Conservation (phyloP, 2,888 invertebrate species). For the Tinea trinotella region DNA sequence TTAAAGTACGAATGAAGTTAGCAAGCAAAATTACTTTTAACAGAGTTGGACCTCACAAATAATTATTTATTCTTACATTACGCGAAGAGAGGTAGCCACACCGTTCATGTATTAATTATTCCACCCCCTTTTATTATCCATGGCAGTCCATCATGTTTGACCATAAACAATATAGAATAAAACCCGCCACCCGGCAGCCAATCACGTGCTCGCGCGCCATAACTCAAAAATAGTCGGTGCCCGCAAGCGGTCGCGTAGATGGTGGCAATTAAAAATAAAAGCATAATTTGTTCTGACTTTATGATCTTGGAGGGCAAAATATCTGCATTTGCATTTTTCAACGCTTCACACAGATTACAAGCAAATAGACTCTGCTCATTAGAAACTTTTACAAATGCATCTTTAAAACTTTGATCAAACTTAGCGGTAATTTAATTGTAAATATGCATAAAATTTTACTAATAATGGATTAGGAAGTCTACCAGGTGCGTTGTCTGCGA, state of each 20-base stretch:
- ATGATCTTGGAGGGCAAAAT: constrained; percentile 42
- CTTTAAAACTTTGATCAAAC: too few species aligned
- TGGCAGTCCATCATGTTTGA: constrained; percentile 13
- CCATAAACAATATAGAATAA: constrained; percentile 18
- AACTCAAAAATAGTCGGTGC: constrained; percentile 56
- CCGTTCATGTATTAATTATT: constrained; percentile 7
- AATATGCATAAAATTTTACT: too few species aligned
- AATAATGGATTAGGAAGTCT: too few species aligned
- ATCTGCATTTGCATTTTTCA: constrained; percentile 55
- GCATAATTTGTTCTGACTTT: constrained; percentile 65
- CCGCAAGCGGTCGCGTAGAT: constrained; percentile 49
- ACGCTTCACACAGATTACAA: constrained; percentile 34
- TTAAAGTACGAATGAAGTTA: not conserved
- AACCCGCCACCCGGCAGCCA: constrained; percentile 39
- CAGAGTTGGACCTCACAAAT: not conserved
- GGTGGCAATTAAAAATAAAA: constrained; percentile 71
- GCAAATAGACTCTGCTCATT: too few species aligned
- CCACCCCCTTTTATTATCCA: constrained; percentile 12
- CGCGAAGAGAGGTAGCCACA: not conserved
- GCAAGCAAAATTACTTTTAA: too few species aligned
- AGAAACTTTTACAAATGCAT: too few species aligned
- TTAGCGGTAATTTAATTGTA: too few species aligned
- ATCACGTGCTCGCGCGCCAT: constrained; percentile 62
- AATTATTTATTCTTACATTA: not conserved
- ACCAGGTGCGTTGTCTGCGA: too few species aligned